Evolutionary conservation across 2,797 vertebrate genomes (phyloP), one percentile per base, ranked within the genome.

Genomic region (Onychomys torridus): DNA sequence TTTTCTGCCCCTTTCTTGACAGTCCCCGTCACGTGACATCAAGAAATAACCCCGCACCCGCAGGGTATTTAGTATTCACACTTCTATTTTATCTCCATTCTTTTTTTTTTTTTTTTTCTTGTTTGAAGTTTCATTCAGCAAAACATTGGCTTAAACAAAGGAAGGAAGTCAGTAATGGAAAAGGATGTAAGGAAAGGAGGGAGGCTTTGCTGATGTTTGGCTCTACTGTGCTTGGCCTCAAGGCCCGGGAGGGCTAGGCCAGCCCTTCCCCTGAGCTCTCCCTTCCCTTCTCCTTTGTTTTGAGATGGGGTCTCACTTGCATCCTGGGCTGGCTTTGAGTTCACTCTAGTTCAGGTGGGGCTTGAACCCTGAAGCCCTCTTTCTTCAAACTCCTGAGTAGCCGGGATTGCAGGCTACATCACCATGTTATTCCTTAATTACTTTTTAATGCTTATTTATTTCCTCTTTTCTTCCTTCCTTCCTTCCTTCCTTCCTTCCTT

Each of bases 21-120:
- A 6, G 49, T 52, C 87, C 89, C 67, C 32, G 65, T 17, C n/a
- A 16, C 32, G 32, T 29, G 12, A 14, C 21, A 61, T 43, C 57
- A 12, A 83, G 25, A 82, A 82, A 40, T 83, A 83, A 63, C 37
- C 19, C 16, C 34, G 6, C 16, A 14, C 32, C 69, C 67, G 12
- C 6, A 0, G 57, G 6, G 8, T 88, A 57, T 75, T 96, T 93
- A 91, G 49, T 65, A 1, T 96, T 91, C 77, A 90, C 34, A 87
- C 93, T 94, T 90, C 46, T 88, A 17, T 94, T 94, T 94, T 90
- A 81, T 89, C 59, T 95, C 43, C 49, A 57, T 65, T 94, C 76
- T 86, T 93, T 93, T 71, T 52, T 94, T 79, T 89, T 93, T 93
- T 71, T 52, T 93, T 71, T 52, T 76, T 75, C 34, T 83, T 19